Percentiles rank a stretch among this genome's conserved stretches.
Evolutionary conservation across 1,140 invertebrate genomes (phyloP).

Genomic region (Lepidurus apus): DNA sequence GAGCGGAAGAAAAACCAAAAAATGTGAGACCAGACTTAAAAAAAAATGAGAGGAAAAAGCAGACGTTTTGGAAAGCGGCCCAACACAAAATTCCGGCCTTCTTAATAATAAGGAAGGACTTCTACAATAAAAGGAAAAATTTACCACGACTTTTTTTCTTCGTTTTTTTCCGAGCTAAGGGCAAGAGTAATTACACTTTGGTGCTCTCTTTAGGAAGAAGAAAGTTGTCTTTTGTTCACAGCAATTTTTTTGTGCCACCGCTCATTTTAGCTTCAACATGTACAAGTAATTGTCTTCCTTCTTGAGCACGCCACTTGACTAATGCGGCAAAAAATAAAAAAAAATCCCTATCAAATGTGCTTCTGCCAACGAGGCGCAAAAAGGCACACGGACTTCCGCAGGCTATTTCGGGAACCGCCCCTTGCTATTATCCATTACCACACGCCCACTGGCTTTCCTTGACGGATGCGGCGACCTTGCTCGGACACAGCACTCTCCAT

Average conservation of each 20-base stretch:
- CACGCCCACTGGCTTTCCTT: background rate
- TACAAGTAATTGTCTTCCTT: slow-evolving; percentile 7
- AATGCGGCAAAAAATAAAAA: background rate
- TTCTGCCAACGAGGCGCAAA: slow-evolving; percentile 3
- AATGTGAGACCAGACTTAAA: too few relatives aligned
- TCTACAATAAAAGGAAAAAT: too few relatives aligned
- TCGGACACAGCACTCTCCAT: background rate
- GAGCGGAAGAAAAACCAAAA: background rate
- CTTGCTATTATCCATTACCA: slow-evolving; percentile 19
- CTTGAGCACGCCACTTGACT: background rate
- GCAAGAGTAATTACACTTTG: background rate
- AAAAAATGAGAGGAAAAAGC: too few relatives aligned
- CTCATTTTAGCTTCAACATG: background rate
- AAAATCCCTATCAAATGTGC: background rate
- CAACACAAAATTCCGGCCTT: too few relatives aligned
- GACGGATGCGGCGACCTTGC: background rate
- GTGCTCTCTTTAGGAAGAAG: background rate
- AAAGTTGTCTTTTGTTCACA: background rate
- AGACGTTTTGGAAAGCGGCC: too few relatives aligned
- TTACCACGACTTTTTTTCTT: background rate
- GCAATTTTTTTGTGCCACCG: background rate
- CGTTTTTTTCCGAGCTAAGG: background rate
- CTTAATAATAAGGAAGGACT: too few relatives aligned
- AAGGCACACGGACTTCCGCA: slow-evolving; percentile 7
- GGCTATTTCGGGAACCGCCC: background rate